Percentiles rank a stretch among this genome's conserved stretches.
These are phyloP conservation scores for Trogon melanurus DNA, from an alignment of 2,113 vertebrate species.

Conservation along the genomic window DNA sequence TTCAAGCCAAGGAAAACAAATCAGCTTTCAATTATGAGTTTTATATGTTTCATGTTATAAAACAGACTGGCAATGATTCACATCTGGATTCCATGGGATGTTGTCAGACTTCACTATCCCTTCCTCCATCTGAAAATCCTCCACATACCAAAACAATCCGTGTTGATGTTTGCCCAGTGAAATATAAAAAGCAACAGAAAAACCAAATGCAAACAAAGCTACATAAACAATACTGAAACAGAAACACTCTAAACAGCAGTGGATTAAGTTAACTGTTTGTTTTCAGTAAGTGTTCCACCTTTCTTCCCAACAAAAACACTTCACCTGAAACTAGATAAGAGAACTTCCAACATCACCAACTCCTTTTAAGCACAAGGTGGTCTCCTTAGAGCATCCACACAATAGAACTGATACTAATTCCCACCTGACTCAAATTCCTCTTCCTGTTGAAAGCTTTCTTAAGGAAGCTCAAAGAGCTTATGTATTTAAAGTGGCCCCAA, in stretches of 20 bases:
- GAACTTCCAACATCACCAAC: neutral
- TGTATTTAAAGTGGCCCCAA: neutral
- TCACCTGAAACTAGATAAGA: neutral
- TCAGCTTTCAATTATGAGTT: neutral
- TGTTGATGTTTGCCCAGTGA: neutral
- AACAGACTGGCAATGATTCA: neutral
- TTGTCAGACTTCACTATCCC: neutral
- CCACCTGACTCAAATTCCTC: neutral
- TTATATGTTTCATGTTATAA: neutral
- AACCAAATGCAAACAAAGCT: neutral
- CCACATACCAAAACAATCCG: neutral
- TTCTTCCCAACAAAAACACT: neutral
- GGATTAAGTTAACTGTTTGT: neutral
- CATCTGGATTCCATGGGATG: neutral
- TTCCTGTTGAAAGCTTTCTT: neutral
- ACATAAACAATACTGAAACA: neutral
- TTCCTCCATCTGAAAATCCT: neutral
- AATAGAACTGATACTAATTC: neutral
- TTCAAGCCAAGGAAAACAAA: constrained; percentile 7
- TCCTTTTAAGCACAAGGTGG: neutral
- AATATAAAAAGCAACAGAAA: constrained; percentile 33
- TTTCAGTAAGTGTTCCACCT: neutral
- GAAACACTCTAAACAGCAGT: neutral
- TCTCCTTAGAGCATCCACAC: neutral
- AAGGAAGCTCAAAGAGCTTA: neutral